Evolutionary conservation across 2,113 vertebrate species (phyloP), one percentile per base, ranked within the genome.

Genomic region (Lethenteron camtschaticum): DNA sequence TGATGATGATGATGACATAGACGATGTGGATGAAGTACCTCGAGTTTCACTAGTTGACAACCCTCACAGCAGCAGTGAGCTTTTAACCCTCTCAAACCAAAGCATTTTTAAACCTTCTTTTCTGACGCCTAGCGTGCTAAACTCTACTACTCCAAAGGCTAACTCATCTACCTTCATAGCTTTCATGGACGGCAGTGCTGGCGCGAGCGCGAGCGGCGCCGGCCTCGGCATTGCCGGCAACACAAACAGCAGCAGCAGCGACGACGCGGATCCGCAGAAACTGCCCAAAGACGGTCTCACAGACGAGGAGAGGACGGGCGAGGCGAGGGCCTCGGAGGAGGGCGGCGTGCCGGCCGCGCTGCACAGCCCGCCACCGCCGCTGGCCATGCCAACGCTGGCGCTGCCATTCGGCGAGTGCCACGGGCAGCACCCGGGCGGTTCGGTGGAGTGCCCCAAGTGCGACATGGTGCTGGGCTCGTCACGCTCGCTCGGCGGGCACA

Each of bases 31-130:
- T 66, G 63, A 66, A 66, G 63, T 66, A 66, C 63, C 63, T 66
- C 63, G 24, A 66, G 63, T 66, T 11, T 66, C 20, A 66, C 63
- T 66, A 9, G 63, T 66, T 20, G 24, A 24, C 63, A 66, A 24
- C 20, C 63, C 63, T 66, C 63, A 66, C 20, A 66, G 63, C 63
- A 66, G n/a, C 63, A 66, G 63, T 66, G 63, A 66, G 63, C 63
- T 66, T 66, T 66, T 66, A 66, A 66, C 88, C 90, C 86, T 95
- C 86, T 94, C 92, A 94, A 99, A 96, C 94, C 94, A 99, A 99
- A 96, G 94, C 87, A 91, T 95, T 90, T 95, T 89, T 88, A 92
- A 91, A 89, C 91, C 90, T 92, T 86, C 91, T 88, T 95, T 96
- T 88, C 63, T 20, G 63, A 95, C 95, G 87, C 90, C 92, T 95